Base-by-base conservation (phyloP, 2,888 invertebrate species). In the Tipula lateralis region DNA sequence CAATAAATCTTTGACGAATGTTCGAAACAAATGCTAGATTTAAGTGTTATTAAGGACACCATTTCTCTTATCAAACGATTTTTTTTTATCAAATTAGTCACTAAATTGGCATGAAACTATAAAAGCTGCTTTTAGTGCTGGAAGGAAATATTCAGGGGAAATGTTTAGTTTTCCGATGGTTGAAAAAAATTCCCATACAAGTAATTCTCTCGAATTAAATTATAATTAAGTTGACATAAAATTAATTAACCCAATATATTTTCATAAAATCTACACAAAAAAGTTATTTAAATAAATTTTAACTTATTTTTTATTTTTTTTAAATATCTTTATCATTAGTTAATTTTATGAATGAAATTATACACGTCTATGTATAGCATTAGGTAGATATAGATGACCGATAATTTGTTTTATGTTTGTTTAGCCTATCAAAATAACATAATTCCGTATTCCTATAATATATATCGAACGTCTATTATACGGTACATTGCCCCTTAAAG, bases 291-390 rank as follows among this genome's bases (percentile, higher is more conserved):
- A 24, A 66, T 24, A 66, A 66, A 66, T 9, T 19, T 66, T 66
- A 12, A 66, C 66, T 66, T 50, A 66, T 24, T 24, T 66, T 66
- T 66, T n/a, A n/a, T n/a, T 50, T 50, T 16, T 24, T 66, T 24
- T 66, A 44, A 66, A 66, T 66, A 24, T 66, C 66, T 66, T 24
- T 66, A 66, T 66, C 66, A 1, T 24, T 19, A 66, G 66, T 66
- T 66, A 66, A 66, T 66, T 66, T 66, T 66, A 24, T 66, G 66
- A 66, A 66, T 66, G 66, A 66, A 66, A 66, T 66, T 66, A 66
- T 66, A 66, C n/a, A n/a, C n/a, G n/a, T n/a, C n/a, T n/a, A n/a
- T n/a, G n/a, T 34, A 34, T 34, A 34, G 34, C 34, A 34, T n/a
- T n/a, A n/a, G n/a, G n/a, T 34, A 34, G 34, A 50, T 50, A 50